A percentile compares a stretch with the other conserved stretches of the same genome.
These are phyloP conservation scores for Contarinia nasturtii DNA, from an alignment of 1,140 invertebrate genomes.

Conservation along the genomic window DNA sequence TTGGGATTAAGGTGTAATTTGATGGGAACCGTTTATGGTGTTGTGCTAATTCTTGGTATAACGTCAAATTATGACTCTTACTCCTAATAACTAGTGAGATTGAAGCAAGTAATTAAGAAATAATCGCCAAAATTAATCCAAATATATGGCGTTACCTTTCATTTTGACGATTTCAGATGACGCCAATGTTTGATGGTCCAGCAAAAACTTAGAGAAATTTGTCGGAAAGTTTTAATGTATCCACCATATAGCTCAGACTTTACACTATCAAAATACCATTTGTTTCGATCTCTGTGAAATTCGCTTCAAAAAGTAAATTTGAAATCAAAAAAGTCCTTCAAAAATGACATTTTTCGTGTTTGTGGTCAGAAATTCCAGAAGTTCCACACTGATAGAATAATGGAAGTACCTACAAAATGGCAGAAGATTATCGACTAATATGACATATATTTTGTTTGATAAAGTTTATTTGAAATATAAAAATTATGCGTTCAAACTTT, in stretches of 20 bases:
- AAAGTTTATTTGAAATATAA: not conserved
- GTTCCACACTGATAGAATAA: constrained; percentile 11
- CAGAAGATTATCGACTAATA: constrained; percentile 10
- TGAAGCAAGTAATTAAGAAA: not conserved
- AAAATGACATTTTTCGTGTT: constrained; percentile 9
- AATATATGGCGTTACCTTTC: constrained; percentile 15
- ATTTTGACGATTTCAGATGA: constrained; percentile 20
- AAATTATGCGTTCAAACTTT: no score
- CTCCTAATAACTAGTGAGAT: not conserved
- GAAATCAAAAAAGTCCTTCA: constrained; percentile 1
- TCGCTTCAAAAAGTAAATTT: constrained; percentile 8
- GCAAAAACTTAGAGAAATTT: constrained; percentile 19
- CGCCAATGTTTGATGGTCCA: constrained; percentile 15
- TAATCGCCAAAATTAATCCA: not conserved
- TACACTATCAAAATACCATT: constrained; percentile 23
- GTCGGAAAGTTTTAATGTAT: constrained; percentile 24
- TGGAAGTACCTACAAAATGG: constrained; percentile 8
- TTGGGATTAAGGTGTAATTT: not conserved
- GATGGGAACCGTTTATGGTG: not conserved
- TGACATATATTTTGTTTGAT: constrained; percentile 6
- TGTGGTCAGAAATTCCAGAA: constrained; percentile 8
- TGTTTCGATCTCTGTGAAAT: constrained; percentile 18
- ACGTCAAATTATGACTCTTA: not conserved
- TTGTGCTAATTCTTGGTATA: not conserved
- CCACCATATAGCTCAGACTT: constrained; percentile 26